Base-by-base conservation (phyloP, 2,888 invertebrate species). In the Noctua janthe region DNA sequence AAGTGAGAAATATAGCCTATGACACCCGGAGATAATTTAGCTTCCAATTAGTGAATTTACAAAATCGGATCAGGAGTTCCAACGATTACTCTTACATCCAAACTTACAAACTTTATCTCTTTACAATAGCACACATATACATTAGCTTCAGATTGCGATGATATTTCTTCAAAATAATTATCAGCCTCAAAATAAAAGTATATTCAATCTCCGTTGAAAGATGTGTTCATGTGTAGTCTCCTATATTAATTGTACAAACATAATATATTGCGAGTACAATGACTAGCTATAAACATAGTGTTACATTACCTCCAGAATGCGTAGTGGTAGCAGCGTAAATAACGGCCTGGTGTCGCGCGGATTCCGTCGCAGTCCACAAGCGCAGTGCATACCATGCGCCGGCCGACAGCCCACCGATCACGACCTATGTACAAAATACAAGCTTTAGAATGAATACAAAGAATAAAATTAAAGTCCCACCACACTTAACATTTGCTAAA, bases 241-340 rank as follows among this genome's bases (percentile, higher is more conserved):
- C 23, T 35, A 56, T 35, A 43, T 66, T 10, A 20, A 29, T 23
- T 0, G 29, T 56, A 29, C 3, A 43, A 59, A 72, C 1, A 62
- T 3, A 39, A 62, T 3, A 39, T n/a, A 51, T n/a, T 49, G 5
- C 49, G 2, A 43, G 29, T 43, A 78, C 15, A 81, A 69, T 54
- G 8, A 29, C 47, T 29, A 5, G 39, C 13, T 56, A 39, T 8
- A 70, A 85, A 81, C 39, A 47, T 39, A 70, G 62, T 51, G 69
- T 64, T 97, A 97, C 98, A 64, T 67, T 97, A 97, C 98, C 98
- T 91, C 98, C 98, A 78, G 98, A 97, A 88, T 98, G 96, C 0
- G 98, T 98, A 1, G 98, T 98, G 1, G 98, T 98, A 0, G 98
- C 98, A 81, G 98, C 98, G 91, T 98, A 97, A 91, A 98, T 98